Conservation (phyloP, 2,113 vertebrate species). For the Etheostoma cragini region DNA sequence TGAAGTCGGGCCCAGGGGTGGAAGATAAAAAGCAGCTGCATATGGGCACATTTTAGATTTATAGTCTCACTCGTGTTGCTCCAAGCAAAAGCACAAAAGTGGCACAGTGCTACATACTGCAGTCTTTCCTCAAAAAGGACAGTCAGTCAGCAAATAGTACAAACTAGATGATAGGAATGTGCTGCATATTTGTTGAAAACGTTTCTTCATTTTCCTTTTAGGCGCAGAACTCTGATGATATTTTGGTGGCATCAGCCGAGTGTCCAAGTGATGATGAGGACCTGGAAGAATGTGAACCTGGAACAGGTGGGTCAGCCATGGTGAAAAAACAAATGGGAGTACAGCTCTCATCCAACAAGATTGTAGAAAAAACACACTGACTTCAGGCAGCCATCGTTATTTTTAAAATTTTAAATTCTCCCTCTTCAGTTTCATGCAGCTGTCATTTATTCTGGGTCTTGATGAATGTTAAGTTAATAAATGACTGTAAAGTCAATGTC, state of each 20-base stretch:
- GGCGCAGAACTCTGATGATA: conserved; percentile 93
- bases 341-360: conserved; percentile 9
- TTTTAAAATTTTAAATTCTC: conserved; percentile 7
- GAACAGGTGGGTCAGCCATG: conserved; percentile 90
- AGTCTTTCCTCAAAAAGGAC: conserved; percentile 41
- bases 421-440: conserved; percentile 3
- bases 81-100: conserved; percentile 47
- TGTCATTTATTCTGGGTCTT: conserved; percentile 15
- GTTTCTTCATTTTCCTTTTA: conserved; percentile 38
- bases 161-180: conserved; percentile 21
- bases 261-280: conserved; percentile 97
- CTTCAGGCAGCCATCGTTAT: conserved; percentile 16
- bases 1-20: conserved; percentile 43
- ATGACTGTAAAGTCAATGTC: no score
- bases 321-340: background rate
- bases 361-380: conserved; percentile 6
- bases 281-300: conserved; percentile 95
- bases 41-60: conserved; percentile 45
- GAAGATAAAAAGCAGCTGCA: conserved; percentile 51
- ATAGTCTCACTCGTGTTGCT: conserved; percentile 41
- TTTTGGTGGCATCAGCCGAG: conserved; percentile 94
- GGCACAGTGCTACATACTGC: conserved; percentile 31
- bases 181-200: conserved; percentile 34
- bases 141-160: conserved; percentile 27
- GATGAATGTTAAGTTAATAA: no score